These are phyloP conservation scores for Penaeus chinensis DNA, from an alignment of 1,140 invertebrate species.

Conservation along the genomic window DNA sequence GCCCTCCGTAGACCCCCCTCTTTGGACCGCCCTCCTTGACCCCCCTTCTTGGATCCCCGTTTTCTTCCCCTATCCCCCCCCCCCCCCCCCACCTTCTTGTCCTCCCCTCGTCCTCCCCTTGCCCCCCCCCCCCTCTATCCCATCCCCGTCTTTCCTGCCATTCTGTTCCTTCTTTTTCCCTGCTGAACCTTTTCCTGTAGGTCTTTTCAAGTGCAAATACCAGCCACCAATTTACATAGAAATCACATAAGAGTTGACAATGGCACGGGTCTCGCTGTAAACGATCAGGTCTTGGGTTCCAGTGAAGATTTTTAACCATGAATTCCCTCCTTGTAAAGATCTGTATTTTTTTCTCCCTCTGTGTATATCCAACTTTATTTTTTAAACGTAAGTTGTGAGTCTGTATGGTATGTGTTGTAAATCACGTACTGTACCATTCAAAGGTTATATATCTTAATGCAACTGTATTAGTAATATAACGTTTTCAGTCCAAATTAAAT, in stretches of 20 bases:
- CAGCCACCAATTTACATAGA: conserved; percentile 60
- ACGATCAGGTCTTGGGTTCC: conserved; percentile 32
- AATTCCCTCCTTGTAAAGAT: background rate
- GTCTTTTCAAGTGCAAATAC: conserved; percentile 61
- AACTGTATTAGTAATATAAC: too few species aligned
- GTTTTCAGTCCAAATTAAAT: too few species aligned
- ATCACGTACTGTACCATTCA: too few species aligned
- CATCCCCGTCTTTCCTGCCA: background rate
- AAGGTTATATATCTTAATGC: too few species aligned
- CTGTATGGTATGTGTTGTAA: background rate
- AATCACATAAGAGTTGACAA: conserved; percentile 61
- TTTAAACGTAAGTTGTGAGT: background rate
- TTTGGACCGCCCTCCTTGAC: too few species aligned
- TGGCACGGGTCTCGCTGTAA: conserved; percentile 51
- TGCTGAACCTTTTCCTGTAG: conserved; percentile 61
- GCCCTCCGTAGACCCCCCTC: background rate
- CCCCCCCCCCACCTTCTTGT: background rate
- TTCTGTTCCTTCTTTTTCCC: conserved; percentile 56
- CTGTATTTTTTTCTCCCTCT: background rate
- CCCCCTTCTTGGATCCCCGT: too few species aligned
- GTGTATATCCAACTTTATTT: background rate
- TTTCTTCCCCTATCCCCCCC: background rate
- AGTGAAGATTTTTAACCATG: conserved; percentile 12
- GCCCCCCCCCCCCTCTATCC: background rate
- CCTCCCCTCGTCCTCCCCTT: background rate